A percentile compares a stretch with the other conserved stretches of the same genome.
Conservation (phyloP, 2,797 vertebrate species). For the Picus viridis region DNA sequence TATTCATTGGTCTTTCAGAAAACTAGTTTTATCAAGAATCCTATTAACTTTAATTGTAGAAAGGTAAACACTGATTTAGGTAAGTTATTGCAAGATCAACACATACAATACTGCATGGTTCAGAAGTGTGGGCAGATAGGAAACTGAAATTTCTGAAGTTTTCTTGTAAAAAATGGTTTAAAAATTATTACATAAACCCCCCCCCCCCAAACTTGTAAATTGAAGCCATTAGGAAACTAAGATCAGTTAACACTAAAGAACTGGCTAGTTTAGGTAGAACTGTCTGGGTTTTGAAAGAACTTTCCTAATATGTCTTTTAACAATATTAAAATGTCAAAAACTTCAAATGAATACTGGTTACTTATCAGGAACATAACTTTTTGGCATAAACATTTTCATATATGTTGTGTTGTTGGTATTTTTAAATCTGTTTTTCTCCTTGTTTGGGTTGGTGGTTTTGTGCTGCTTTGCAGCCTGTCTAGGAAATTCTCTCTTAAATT, state of each 20-base stretch:
- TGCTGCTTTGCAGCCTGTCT: neutral
- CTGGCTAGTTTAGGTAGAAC: neutral
- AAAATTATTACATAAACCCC: neutral
- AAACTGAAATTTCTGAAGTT: neutral
- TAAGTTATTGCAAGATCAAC: neutral
- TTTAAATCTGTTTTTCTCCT: neutral
- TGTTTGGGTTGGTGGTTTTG: fast-evolving
- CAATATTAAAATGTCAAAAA: constrained; percentile 10
- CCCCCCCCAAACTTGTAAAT: neutral
- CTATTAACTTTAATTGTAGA: neutral
- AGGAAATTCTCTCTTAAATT: neutral
- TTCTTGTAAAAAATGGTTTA: neutral
- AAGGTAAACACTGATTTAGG: fast-evolving
- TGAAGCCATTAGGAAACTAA: neutral
- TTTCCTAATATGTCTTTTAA: constrained; percentile 1
- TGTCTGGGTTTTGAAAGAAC: constrained; percentile 40
- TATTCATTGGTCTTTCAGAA: neutral
- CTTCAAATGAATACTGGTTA: neutral
- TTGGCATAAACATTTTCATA: neutral
- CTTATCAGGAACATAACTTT: neutral
- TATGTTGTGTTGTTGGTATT: neutral
- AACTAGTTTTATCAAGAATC: neutral
- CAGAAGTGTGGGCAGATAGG: neutral
- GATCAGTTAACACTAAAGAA: neutral
- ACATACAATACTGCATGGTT: neutral